These are phyloP conservation scores for Geophilus truncorum DNA, from an alignment of 2,888 invertebrate genomes.

Conservation along the genomic window DNA sequence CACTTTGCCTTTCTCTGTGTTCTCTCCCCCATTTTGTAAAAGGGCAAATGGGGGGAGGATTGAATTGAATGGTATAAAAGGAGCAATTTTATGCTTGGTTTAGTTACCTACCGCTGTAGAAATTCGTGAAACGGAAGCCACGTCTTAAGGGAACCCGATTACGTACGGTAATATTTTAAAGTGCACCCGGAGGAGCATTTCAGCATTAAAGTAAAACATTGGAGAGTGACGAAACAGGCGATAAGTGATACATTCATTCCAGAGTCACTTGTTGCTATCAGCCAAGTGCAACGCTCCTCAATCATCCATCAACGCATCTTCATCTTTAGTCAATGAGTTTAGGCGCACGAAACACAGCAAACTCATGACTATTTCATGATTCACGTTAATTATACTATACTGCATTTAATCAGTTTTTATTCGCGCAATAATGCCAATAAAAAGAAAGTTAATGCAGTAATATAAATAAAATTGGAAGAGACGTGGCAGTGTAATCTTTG, in stretches of 20 bases:
- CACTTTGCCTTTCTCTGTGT: neutral
- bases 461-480: neutral
- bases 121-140: no score
- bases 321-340: neutral
- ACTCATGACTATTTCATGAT: constrained; percentile 1
- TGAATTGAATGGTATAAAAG: neutral
- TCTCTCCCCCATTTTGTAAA: neutral
- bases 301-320: neutral
- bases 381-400: neutral
- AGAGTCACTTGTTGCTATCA: constrained; percentile 5
- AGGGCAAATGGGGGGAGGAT: neutral
- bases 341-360: neutral
- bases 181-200: neutral
- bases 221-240: neutral
- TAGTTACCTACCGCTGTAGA: no score
- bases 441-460: neutral
- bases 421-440: neutral
- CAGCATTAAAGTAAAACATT: neutral
- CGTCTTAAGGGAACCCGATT: no score
- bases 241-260: neutral
- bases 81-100: neutral
- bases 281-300: neutral
- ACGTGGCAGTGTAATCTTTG: neutral
- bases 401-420: neutral
- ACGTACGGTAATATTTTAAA: neutral